A percentile compares a stretch with the other conserved stretches of the same genome.
Evolutionary conservation across 2,797 vertebrate genomes (phyloP).

Genomic region (Spondyliosoma cantharus): DNA sequence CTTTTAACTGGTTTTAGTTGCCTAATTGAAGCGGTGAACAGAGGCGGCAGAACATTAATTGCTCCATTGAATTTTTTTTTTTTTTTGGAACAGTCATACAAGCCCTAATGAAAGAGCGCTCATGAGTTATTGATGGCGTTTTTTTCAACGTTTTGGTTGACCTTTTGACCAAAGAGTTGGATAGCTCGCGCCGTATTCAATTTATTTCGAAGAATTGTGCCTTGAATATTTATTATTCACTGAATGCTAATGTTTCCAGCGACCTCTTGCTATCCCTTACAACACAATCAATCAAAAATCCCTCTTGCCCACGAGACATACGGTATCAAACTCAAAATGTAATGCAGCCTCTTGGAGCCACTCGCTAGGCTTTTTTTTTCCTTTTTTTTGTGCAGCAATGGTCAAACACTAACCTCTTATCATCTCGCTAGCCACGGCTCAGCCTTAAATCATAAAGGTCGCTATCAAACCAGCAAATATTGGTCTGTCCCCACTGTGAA

Average conservation of each 20-base stretch:
- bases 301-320: neutral
- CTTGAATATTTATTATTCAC: neutral
- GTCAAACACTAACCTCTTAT: conserved; percentile 10
- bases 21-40: neutral
- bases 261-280: neutral
- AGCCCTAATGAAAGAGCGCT: neutral
- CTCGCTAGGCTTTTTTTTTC: neutral
- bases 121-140: too few species aligned
- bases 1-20: neutral
- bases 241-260: neutral
- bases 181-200: neutral
- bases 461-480: conserved; percentile 34
- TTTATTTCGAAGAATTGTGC: neutral
- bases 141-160: neutral
- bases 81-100: neutral
- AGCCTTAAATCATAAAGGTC: conserved; percentile 37
- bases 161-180: neutral
- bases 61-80: neutral
- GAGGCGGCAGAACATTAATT: neutral
- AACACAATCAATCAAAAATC: neutral
- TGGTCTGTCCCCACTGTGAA: conserved; percentile 31
- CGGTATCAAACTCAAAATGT: conserved; percentile 18
- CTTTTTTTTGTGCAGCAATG: conserved; percentile 3
- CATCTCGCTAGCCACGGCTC: neutral
- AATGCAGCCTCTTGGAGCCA: neutral